These are phyloP conservation scores for Mormyrops attenuatus DNA, from an alignment of 2,797 vertebrate genomes.

Conservation along the genomic window DNA sequence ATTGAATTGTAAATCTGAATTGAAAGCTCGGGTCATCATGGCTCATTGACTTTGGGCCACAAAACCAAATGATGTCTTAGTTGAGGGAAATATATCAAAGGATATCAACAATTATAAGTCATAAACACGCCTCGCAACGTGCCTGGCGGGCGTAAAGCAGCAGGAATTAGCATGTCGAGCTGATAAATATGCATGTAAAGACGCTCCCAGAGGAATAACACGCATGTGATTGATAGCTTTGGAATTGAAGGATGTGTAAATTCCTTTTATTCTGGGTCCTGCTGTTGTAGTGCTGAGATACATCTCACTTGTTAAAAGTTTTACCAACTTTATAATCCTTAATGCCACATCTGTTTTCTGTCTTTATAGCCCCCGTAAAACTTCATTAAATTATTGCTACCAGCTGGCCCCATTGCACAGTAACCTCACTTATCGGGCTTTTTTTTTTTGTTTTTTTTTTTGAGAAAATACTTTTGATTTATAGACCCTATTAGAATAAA, in stretches of 20 bases:
- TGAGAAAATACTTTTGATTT: slow-evolving; percentile 73
- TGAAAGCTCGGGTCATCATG: slow-evolving; percentile 87
- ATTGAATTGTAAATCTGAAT: slow-evolving; percentile 87
- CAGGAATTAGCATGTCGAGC: slow-evolving; percentile 99
- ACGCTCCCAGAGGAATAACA: slow-evolving; percentile 98
- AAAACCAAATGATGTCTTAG: slow-evolving; percentile 99
- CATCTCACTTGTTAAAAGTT: slow-evolving; percentile 99
- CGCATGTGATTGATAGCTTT: slow-evolving; percentile 99
- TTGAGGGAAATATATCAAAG: slow-evolving; percentile 99
- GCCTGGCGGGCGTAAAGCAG: slow-evolving; percentile 94
- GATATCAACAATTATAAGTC: slow-evolving; percentile 99
- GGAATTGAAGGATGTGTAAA: slow-evolving; percentile 99
- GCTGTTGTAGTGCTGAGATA: slow-evolving; percentile 85
- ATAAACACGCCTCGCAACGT: slow-evolving; percentile 98
- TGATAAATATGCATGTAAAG: slow-evolving; percentile 99
- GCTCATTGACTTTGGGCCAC: slow-evolving; percentile 95
- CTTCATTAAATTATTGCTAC: slow-evolving; percentile 87
- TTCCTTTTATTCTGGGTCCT: slow-evolving; percentile 92
- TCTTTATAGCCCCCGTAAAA: slow-evolving; percentile 86
- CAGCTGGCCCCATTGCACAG: slow-evolving; percentile 73
- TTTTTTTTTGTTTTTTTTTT: slow-evolving; percentile 34
- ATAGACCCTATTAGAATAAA: slow-evolving; percentile 77
- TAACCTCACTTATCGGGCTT: slow-evolving; percentile 72
- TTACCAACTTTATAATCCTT: slow-evolving; percentile 99
- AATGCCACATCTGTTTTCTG: slow-evolving; percentile 93